phyloP scores from a whole-genome alignment of 2,113 vertebrate species.

The Daubentonia madagascariensis region DNA sequence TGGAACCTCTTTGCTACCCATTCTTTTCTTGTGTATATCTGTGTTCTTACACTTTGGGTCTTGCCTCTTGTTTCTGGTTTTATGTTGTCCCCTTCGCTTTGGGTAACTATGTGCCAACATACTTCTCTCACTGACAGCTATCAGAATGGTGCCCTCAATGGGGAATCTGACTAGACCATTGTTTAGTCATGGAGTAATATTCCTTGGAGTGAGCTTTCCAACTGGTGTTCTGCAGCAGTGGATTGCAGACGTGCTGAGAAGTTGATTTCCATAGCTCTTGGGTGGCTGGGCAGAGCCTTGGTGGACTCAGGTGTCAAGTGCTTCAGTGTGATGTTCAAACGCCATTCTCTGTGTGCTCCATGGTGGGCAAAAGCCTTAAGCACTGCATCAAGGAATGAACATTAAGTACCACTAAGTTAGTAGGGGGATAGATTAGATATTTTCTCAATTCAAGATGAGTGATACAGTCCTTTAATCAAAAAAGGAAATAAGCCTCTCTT shows the following conservation, averaged over 20 bases:
- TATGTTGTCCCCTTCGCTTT: not conserved
- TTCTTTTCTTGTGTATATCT: not conserved
- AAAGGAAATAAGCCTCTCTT: slow-evolving; percentile 11
- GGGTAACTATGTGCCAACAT: not conserved
- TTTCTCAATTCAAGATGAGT: not conserved
- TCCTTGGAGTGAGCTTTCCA: not conserved
- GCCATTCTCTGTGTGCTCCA: not conserved
- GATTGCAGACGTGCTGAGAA: not conserved
- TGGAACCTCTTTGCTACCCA: not conserved
- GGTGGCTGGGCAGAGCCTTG: not conserved
- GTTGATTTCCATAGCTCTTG: not conserved
- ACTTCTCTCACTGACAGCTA: not conserved
- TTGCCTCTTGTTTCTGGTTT: not conserved
- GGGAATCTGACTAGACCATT: not conserved
- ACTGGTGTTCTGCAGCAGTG: not conserved
- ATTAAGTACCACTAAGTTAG: not conserved
- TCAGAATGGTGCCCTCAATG: not conserved
- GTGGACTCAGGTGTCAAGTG: not conserved
- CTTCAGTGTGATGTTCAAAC: not conserved
- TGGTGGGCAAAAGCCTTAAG: not conserved
- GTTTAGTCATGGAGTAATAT: not conserved
- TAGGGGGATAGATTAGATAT: not conserved
- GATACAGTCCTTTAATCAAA: not conserved
- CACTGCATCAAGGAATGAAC: not conserved
- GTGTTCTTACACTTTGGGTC: not conserved